These are phyloP conservation scores for Tetramorium parvispinum DNA, from an alignment of 1,140 invertebrate species.

Conservation along the genomic window DNA sequence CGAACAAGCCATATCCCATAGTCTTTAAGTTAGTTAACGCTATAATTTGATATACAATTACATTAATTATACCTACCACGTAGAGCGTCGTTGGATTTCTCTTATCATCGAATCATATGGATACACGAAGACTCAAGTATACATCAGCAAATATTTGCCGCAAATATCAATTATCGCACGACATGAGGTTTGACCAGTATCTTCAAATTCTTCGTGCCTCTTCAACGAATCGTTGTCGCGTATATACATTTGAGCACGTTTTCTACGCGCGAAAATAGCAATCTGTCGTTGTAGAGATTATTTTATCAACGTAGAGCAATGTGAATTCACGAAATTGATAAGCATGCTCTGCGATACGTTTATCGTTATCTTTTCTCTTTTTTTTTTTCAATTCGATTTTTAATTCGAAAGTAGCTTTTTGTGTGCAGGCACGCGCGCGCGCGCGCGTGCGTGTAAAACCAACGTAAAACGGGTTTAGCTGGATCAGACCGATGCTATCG, in stretches of 20 bases:
- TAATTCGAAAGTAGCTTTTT: slow-evolving; percentile 59
- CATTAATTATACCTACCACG: slow-evolving; percentile 82
- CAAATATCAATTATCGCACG: slow-evolving; percentile 36
- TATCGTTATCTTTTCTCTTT: not conserved
- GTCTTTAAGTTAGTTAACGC: slow-evolving; percentile 84
- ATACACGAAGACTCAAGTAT: slow-evolving; percentile 71
- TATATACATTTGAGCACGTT: slow-evolving; percentile 15
- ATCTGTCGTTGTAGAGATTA: slow-evolving; percentile 11
- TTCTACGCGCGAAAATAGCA: slow-evolving; percentile 21
- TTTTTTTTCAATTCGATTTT: too few relatives aligned
- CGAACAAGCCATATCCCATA: slow-evolving; percentile 70
- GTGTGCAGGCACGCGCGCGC: slow-evolving; percentile 1
- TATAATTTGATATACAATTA: slow-evolving; percentile 82
- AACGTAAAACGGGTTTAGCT: slow-evolving; percentile 45
- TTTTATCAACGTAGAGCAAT: slow-evolving; percentile 26
- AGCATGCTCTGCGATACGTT: not conserved
- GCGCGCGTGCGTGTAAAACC: slow-evolving; percentile 14
- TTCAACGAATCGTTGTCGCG: slow-evolving; percentile 17
- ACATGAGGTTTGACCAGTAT: slow-evolving; percentile 52
- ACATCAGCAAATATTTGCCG: slow-evolving; percentile 47
- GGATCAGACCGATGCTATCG: slow-evolving; percentile 59
- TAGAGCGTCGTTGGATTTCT: slow-evolving; percentile 83
- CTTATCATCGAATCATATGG: slow-evolving; percentile 63
- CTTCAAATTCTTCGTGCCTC: slow-evolving; percentile 37
- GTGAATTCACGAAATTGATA: slow-evolving; percentile 26